Evolutionary conservation across 2,113 vertebrate genomes (phyloP), one percentile per base, ranked within the genome.

Genomic region (Podiceps cristatus): DNA sequence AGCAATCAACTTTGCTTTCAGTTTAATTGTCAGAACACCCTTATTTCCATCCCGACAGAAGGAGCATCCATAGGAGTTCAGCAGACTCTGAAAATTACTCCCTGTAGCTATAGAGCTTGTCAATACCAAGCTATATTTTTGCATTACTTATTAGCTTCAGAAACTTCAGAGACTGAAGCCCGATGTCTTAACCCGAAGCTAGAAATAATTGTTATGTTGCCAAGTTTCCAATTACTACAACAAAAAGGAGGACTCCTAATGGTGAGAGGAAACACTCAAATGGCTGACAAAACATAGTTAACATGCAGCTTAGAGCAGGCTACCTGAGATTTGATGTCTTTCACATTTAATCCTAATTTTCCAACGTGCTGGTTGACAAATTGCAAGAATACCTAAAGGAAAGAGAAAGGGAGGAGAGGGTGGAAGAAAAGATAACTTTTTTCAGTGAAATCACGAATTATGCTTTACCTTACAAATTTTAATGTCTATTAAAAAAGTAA

Each of bases 281-380:
- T 7, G 20, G 25, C 18, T 78, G 58, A 53, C 33, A 73, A 67
- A 75, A 50, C 22, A 37, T 0, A 1, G 28, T 17, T 29, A 56
- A 75, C 33, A 12, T 6, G 27, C 33, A 88, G 44, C 31, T 88
- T 47, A 53, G 55, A 92, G 66, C 37, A 69, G 9, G 47, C 33
- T 96, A 99, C 99, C 99, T 99, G 99, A 83, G 98, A 98, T 31
- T 98, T 98, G 3, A 99, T 91, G 77, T 99, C 98, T 52, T 96
- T 97, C 96, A 99, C 99, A 2, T 98, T 98, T 82, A 99, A 95
- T 82, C 99, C 99, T 92, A 99, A 83, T 73, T 96, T 78, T 37
- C 93, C 97, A 95, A 99, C 84, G 13, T 98, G 98, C 96, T 98
- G 98, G 98, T 99, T 99, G 85, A 99, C 98, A 78, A 99, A 99